Evolutionary conservation across 2,888 invertebrate genomes (phyloP).

Genomic region (Zygothrica quintamaculata): DNA sequence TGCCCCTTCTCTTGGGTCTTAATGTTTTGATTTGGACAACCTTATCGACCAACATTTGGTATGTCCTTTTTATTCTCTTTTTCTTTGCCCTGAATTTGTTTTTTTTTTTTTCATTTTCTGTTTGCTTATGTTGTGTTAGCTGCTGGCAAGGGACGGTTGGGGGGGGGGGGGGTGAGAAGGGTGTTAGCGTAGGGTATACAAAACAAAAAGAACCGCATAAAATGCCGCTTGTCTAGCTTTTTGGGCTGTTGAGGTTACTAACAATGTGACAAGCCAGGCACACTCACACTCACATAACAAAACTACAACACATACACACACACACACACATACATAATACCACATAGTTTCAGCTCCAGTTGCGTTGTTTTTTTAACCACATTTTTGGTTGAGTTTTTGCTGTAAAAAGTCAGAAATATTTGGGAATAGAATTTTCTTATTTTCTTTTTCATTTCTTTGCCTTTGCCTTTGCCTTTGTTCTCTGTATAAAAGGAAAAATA

Average conservation of each 20-base stretch:
- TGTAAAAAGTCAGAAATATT: constrained; percentile 63
- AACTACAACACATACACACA: constrained; percentile 15
- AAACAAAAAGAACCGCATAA: constrained; percentile 44
- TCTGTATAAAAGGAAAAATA: constrained; percentile 65
- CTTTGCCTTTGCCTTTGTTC: constrained; percentile 40
- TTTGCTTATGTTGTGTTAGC: no score
- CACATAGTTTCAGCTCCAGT: constrained; percentile 17
- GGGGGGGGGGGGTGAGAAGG: neutral
- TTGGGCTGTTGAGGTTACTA: constrained; percentile 43
- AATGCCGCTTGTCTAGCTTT: constrained; percentile 38
- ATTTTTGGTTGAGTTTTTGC: constrained; percentile 35
- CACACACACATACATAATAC: constrained; percentile 15
- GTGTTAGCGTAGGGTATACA: neutral
- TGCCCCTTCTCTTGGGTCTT: constrained; percentile 42
- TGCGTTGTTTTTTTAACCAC: constrained; percentile 36
- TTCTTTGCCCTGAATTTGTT: constrained; percentile 44
- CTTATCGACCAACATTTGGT: constrained; percentile 72
- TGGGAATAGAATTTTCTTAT: constrained; percentile 37
- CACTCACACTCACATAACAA: constrained; percentile 2
- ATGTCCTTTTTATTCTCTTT: constrained; percentile 30
- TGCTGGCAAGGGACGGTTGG: neutral
- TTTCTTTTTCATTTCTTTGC: no score
- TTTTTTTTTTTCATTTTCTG: constrained; percentile 39
- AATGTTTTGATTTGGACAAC: constrained; percentile 75
- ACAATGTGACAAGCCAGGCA: constrained; percentile 53